Evolutionary conservation across 2,797 vertebrate species (phyloP), one percentile per base, ranked within the genome.

Genomic region (Phyllotis vaccarum): DNA sequence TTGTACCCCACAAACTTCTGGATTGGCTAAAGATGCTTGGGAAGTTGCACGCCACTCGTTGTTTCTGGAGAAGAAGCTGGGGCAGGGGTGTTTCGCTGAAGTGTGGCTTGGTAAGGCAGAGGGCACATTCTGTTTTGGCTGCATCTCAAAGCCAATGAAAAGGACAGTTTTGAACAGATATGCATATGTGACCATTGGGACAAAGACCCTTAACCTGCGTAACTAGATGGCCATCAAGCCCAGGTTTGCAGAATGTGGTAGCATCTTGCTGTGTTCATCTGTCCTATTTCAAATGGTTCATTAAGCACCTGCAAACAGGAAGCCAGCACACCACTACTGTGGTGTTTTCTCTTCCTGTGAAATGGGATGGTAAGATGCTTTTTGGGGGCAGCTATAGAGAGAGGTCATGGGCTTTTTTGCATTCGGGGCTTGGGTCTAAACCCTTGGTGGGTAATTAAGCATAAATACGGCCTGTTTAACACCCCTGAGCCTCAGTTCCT

Each of bases 11-110:
- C 99, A 99, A 98, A 99, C 99, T 98, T 97, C 99, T 98, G 99
- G 99, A 99, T 99, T 99, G 99, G 98, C 99, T 99, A 99, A 99
- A 98, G 99, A 99, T 99, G 99, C 99, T 98, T 99, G 99, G 99
- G 99, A 99, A 99, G 99, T 99, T 98, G 97, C 98, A 98, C 99
- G 99, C 97, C 98, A 98, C 94, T 98, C 99, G 91, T 99, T 99
- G 98, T 98, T 96, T 98, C 98, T 99, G 99, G 98, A 99, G 96
- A 98, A 99, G 98, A 99, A 99, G 99, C 99, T 99, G 98, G 99
- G 99, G 98, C 99, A 99, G 96, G 99, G 99, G 98, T 99, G 99
- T 99, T 99, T 99, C 98, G 99, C 99, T 98, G 99, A 99, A 98
- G 99, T 99, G 97, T 99, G 99, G 99, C 99, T 98, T 99, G 99